Conservation (phyloP, 2,888 invertebrate species). For the Mesorhabditis belari region DNA sequence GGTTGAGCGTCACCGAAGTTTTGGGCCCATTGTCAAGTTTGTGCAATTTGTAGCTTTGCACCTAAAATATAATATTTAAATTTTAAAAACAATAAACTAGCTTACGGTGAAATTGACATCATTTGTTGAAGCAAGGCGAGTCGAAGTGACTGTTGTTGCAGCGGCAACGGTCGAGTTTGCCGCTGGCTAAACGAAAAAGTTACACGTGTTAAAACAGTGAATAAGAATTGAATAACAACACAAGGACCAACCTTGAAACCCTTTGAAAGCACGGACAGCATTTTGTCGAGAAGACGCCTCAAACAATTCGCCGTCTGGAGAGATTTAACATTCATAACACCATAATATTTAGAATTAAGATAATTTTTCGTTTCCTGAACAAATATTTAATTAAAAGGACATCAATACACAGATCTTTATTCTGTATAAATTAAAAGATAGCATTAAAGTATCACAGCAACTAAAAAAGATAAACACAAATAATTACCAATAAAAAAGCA, state of each 20-base stretch:
- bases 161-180: neutral
- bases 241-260: neutral
- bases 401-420: too few relatives aligned
- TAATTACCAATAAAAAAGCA: neutral
- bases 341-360: too few relatives aligned
- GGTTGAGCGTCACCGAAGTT: slow-evolving; percentile 65
- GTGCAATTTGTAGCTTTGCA: slow-evolving; percentile 80
- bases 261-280: neutral
- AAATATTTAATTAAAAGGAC: too few relatives aligned
- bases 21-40: slow-evolving; percentile 77
- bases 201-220: too few relatives aligned
- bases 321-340: too few relatives aligned
- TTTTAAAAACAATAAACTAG: too few relatives aligned
- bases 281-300: neutral
- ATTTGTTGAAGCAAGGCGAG: neutral
- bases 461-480: neutral
- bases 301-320: neutral
- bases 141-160: neutral
- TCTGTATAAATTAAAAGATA: too few relatives aligned
- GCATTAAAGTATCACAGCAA: too few relatives aligned
- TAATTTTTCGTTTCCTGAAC: too few relatives aligned
- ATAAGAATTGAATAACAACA: too few relatives aligned
- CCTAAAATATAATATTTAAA: too few relatives aligned
- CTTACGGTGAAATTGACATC: slow-evolving; percentile 12
- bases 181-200: too few relatives aligned